Conservation (phyloP, 2,113 vertebrate genomes). For the Tragelaphus strepsiceros region DNA sequence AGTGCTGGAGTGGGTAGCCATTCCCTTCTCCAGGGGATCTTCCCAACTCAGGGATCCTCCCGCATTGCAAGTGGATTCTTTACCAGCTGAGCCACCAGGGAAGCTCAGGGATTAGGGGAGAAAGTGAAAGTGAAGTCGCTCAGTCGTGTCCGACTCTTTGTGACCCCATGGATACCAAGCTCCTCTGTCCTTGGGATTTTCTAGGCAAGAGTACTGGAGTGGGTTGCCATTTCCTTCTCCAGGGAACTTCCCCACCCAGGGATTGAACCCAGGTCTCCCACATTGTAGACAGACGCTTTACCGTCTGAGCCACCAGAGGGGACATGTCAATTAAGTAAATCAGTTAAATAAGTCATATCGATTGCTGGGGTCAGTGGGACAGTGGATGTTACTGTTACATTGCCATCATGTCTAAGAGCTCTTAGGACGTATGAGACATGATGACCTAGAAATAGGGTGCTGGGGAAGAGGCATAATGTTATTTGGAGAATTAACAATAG, state of each 20-base stretch:
- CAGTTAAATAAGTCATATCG: neutral
- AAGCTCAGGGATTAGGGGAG: neutral
- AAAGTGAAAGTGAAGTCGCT: too few relatives aligned
- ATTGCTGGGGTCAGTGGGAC: neutral
- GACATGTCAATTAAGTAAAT: neutral
- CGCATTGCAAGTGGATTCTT: neutral
- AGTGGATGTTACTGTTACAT: neutral
- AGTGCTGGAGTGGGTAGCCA: neutral
- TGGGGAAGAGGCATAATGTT: neutral
- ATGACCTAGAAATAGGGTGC: neutral
- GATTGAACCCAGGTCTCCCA: too few relatives aligned
- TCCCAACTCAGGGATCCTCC: neutral
- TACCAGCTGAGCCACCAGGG: neutral
- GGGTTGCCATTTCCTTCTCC: too few relatives aligned
- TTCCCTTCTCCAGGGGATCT: neutral
- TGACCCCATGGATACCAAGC: too few relatives aligned
- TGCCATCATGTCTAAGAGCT: neutral
- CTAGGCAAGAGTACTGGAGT: too few relatives aligned
- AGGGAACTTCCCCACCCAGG: too few relatives aligned
- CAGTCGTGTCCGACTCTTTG: too few relatives aligned
- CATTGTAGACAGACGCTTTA: neutral
- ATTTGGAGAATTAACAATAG: neutral
- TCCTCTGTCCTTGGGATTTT: too few relatives aligned
- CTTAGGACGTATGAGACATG: neutral
- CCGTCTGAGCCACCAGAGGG: neutral